Evolutionary conservation across 1,140 invertebrate genomes (phyloP).

Genomic region (Thalassaphorura encarpata): DNA sequence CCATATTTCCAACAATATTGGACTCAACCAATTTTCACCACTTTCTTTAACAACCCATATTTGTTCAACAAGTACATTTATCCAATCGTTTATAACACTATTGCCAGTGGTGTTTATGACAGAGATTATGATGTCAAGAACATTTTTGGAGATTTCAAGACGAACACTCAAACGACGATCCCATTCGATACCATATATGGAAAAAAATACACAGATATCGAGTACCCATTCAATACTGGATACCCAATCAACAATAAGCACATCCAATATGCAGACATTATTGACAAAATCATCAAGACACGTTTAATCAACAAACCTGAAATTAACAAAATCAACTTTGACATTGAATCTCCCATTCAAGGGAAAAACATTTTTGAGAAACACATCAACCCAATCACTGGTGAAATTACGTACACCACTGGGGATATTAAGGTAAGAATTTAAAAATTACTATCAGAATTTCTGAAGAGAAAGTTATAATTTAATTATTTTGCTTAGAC

Average conservation of each 20-base stretch:
- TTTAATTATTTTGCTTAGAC: too few species aligned
- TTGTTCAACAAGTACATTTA: conserved; percentile 25
- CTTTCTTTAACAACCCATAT: conserved; percentile 18
- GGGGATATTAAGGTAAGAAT: background rate
- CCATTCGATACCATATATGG: background rate
- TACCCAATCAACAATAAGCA: background rate
- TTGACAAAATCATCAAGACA: conserved; percentile 12
- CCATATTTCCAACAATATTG: conserved; percentile 21
- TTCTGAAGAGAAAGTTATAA: too few species aligned
- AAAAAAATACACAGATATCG: background rate
- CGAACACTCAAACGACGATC: background rate
- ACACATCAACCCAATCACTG: conserved; percentile 10
- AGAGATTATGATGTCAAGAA: background rate
- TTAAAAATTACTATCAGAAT: background rate
- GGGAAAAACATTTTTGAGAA: background rate
- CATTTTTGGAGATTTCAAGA: conserved; percentile 1
- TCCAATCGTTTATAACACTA: conserved; percentile 8
- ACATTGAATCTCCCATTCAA: conserved; percentile 5
- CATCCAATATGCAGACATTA: background rate
- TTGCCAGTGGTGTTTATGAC: background rate
- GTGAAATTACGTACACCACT: background rate
- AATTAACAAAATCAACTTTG: background rate
- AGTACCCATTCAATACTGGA: too few species aligned
- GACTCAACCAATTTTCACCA: conserved; percentile 10
- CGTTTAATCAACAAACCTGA: conserved; percentile 8